Conservation (phyloP, 1,140 invertebrate species). For the Lordiphosa stackelbergi region DNA sequence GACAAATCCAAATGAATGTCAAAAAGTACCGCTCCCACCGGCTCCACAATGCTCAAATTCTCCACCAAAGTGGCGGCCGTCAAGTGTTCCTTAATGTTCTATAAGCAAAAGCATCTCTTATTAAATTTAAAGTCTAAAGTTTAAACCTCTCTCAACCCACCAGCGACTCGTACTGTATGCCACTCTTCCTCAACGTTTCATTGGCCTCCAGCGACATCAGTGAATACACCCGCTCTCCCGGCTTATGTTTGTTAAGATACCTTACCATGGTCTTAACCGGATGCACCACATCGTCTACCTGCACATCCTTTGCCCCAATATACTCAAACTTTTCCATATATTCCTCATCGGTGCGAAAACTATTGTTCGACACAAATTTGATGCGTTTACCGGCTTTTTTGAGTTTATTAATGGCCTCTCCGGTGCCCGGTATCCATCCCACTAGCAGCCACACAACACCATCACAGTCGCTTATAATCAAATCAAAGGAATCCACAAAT, state of each 20-base stretch:
- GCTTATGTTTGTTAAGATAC: constrained; percentile 55
- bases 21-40: constrained; percentile 64
- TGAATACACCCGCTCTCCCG: constrained; percentile 48
- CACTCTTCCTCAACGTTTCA: constrained; percentile 61
- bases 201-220: constrained; percentile 59
- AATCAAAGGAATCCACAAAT: constrained; percentile 64
- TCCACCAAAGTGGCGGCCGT: constrained; percentile 49
- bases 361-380: constrained; percentile 86
- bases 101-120: background rate
- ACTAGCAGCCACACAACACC: constrained; percentile 62
- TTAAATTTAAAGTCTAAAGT: too few relatives aligned
- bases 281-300: constrained; percentile 58
- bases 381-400: constrained; percentile 82
- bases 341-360: constrained; percentile 71
- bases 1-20: constrained; percentile 66
- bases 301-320: constrained; percentile 49
- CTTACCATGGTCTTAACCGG: constrained; percentile 64
- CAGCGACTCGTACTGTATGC: constrained; percentile 62
- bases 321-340: constrained; percentile 67
- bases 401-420: constrained; percentile 79
- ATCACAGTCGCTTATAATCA: constrained; percentile 62
- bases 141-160: constrained; percentile 24
- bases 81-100: constrained; percentile 64
- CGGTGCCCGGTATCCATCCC: constrained; percentile 78
- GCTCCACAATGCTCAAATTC: constrained; percentile 42